phyloP scores from a whole-genome alignment of 2,113 vertebrate species.

The Lophotis ruficrista region DNA sequence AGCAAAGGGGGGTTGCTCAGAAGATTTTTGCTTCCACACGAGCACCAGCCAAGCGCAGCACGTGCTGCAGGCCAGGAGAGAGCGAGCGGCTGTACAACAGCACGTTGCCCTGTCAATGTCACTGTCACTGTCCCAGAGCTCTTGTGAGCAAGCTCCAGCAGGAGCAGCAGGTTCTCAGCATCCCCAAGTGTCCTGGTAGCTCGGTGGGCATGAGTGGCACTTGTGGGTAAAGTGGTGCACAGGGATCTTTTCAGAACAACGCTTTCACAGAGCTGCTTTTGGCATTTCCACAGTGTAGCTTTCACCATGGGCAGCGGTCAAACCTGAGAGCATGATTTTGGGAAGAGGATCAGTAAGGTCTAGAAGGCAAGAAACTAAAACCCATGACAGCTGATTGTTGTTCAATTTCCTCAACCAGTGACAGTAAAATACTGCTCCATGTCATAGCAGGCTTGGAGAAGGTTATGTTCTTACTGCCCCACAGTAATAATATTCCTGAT shows the following conservation, averaged over 20 bases:
- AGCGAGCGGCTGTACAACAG: not conserved
- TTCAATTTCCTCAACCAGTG: not conserved
- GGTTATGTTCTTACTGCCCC: not conserved
- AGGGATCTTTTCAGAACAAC: not conserved
- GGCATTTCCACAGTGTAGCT: not conserved
- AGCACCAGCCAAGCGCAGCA: rapidly evolving
- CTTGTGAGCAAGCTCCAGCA: not conserved
- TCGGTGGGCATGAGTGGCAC: rapidly evolving
- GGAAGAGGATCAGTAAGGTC: not conserved
- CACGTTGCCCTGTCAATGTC: rapidly evolving
- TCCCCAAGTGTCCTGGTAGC: not conserved
- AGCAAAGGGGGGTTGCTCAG: not conserved
- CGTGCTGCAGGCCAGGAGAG: not conserved
- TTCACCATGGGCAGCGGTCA: not conserved
- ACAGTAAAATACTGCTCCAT: not conserved
- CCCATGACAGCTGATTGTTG: not conserved
- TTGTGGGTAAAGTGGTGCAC: rapidly evolving
- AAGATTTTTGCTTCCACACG: not conserved
- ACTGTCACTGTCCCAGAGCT: not conserved
- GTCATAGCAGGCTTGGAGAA: not conserved
- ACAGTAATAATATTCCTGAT: not conserved
- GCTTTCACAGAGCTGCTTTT: not conserved
- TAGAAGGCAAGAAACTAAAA: not conserved
- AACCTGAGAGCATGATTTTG: not conserved
- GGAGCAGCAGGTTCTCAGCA: not conserved